Conservation (phyloP, 1,140 invertebrate genomes). For the Ctenoplectra terminalis region DNA sequence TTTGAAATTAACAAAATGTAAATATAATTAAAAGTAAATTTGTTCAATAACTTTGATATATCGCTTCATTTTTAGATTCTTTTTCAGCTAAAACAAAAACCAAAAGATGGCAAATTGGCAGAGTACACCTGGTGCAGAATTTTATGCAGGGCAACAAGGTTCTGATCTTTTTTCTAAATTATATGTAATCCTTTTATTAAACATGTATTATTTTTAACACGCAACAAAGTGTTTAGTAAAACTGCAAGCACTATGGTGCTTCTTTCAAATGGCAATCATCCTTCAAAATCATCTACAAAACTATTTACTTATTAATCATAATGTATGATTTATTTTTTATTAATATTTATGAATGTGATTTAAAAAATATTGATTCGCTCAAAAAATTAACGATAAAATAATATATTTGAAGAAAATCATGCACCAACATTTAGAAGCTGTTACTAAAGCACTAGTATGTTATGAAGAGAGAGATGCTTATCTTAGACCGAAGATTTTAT, state of each 20-base stretch:
- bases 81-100: slow-evolving; percentile 75
- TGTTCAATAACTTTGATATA: slow-evolving; percentile 17
- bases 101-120: slow-evolving; percentile 80
- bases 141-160: slow-evolving; percentile 80
- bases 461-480: slow-evolving; percentile 29
- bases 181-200: slow-evolving; percentile 33
- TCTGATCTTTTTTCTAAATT: slow-evolving; percentile 67
- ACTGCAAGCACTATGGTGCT: slow-evolving; percentile 28
- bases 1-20: neutral
- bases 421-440: slow-evolving; percentile 45
- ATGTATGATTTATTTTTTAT: neutral
- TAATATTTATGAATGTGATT: too few species aligned
- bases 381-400: neutral
- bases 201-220: neutral
- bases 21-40: neutral
- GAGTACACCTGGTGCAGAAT: slow-evolving; percentile 75
- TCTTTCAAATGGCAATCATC: slow-evolving; percentile 42
- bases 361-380: too few species aligned
- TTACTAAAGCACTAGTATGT: slow-evolving; percentile 42
- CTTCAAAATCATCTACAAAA: slow-evolving; percentile 8
- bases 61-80: slow-evolving; percentile 65
- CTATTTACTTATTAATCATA: neutral
- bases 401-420: slow-evolving; percentile 7
- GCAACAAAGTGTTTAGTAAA: slow-evolving; percentile 29
- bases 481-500: slow-evolving; percentile 17